A percentile compares a stretch with the other conserved stretches of the same genome.
Conservation (phyloP, 2,113 vertebrate species). For the Myiozetetes cayanensis region DNA sequence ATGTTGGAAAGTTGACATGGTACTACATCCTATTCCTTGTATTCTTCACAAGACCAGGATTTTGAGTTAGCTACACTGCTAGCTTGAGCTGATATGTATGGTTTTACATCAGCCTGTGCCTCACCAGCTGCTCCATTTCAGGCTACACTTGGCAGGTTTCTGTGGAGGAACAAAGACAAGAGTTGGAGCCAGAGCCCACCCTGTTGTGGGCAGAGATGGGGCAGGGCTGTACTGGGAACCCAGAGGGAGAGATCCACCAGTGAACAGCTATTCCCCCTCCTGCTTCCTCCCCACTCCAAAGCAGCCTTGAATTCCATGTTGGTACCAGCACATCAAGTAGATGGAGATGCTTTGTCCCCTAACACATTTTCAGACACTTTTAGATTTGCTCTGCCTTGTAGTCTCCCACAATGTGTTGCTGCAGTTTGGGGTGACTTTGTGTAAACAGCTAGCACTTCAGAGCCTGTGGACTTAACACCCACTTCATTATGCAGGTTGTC, state of each 20-base stretch:
- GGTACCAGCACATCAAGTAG: background rate
- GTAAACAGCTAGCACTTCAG: background rate
- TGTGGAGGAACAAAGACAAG: background rate
- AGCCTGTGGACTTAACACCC: background rate
- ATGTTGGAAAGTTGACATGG: background rate
- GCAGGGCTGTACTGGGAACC: accelerated
- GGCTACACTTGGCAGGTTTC: background rate
- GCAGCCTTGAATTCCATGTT: background rate
- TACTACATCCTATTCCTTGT: background rate
- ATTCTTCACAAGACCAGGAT: background rate
- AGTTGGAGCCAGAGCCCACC: accelerated
- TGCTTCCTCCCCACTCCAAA: background rate
- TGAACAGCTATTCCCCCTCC: accelerated
- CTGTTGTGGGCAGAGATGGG: background rate
- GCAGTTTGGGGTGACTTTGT: background rate
- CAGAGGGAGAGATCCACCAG: background rate
- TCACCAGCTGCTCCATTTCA: background rate
- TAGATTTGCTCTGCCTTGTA: background rate
- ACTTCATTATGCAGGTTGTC: background rate
- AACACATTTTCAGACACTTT: background rate
- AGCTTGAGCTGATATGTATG: background rate
- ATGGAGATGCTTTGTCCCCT: background rate
- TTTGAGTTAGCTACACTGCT: background rate
- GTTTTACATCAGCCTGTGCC: background rate
- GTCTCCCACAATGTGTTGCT: background rate